Conservation (phyloP, 2,113 vertebrate species). For the Gobio gobio region DNA sequence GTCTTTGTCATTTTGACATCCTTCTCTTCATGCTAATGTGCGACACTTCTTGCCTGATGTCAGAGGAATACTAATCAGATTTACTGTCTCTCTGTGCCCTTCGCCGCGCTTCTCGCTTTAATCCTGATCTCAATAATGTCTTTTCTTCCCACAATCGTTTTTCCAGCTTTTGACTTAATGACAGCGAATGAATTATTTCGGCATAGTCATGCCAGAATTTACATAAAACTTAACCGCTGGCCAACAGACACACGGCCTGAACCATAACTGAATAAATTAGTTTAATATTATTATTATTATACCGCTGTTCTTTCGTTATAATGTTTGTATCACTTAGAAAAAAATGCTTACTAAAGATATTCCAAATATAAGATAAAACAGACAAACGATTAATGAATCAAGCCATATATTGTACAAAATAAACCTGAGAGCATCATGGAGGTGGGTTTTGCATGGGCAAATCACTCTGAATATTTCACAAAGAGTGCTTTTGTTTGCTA, state of each 20-base stretch:
- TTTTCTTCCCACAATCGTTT: background rate
- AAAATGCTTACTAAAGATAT: background rate
- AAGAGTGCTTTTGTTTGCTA: background rate
- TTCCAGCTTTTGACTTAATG: background rate
- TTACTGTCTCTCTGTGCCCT: conserved; percentile 61
- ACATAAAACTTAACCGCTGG: conserved; percentile 28
- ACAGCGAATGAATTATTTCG: background rate
- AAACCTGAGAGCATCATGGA: too few species aligned
- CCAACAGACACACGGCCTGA: background rate
- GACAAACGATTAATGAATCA: background rate
- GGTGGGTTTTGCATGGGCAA: background rate
- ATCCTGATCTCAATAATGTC: conserved; percentile 39
- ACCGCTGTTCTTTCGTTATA: background rate
- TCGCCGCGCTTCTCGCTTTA: conserved; percentile 50
- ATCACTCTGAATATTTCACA: background rate
- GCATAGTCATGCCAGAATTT: conserved; percentile 20
- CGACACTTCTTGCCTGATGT: conserved; percentile 60
- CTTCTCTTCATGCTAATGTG: conserved; percentile 61
- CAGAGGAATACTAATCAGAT: conserved; percentile 66
- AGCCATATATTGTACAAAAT: too few species aligned
- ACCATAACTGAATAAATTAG: background rate
- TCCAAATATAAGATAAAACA: background rate
- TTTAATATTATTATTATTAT: background rate
- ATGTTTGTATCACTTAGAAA: background rate
- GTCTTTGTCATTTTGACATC: conserved; percentile 64